These are phyloP conservation scores for Leucoma salicis DNA, from an alignment of 2,888 invertebrate species.

Conservation along the genomic window DNA sequence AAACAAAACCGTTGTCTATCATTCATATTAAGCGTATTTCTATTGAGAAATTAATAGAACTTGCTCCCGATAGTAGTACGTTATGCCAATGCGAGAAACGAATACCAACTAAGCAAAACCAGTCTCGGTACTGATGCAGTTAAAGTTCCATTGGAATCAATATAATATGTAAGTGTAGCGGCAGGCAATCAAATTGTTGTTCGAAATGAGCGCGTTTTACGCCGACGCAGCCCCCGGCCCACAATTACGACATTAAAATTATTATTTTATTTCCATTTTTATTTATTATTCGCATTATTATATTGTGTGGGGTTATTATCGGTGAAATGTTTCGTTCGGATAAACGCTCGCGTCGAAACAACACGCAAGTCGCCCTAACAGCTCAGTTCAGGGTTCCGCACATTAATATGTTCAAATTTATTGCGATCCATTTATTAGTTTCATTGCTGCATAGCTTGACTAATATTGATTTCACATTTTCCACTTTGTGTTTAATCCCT, in stretches of 20 bases:
- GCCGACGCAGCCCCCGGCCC: slow-evolving; percentile 65
- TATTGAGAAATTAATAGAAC: no score
- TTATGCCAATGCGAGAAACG: slow-evolving; percentile 25
- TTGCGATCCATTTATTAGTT: slow-evolving; percentile 11
- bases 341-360: slow-evolving; percentile 69
- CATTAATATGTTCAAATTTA: slow-evolving; percentile 19
- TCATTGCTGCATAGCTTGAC: no score
- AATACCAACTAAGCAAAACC: slow-evolving; percentile 43
- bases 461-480: no score
- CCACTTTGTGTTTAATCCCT: no score
- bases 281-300: slow-evolving; percentile 83
- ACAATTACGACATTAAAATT: slow-evolving; percentile 81
- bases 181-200: slow-evolving; percentile 63
- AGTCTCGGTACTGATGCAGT: slow-evolving; percentile 49
- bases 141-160: slow-evolving; percentile 63
- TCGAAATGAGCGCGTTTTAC: slow-evolving; percentile 63
- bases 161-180: slow-evolving; percentile 51
- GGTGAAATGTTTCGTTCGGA: slow-evolving; percentile 82
- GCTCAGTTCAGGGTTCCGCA: slow-evolving; percentile 55
- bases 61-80: no score
- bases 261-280: slow-evolving; percentile 82
- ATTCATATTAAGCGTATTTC: no score
- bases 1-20: no score
- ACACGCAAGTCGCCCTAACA: slow-evolving; percentile 68
- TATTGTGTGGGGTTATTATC: slow-evolving; percentile 82